phyloP scores from a whole-genome alignment of 2,797 vertebrate genomes.

The Siniperca undulata region DNA sequence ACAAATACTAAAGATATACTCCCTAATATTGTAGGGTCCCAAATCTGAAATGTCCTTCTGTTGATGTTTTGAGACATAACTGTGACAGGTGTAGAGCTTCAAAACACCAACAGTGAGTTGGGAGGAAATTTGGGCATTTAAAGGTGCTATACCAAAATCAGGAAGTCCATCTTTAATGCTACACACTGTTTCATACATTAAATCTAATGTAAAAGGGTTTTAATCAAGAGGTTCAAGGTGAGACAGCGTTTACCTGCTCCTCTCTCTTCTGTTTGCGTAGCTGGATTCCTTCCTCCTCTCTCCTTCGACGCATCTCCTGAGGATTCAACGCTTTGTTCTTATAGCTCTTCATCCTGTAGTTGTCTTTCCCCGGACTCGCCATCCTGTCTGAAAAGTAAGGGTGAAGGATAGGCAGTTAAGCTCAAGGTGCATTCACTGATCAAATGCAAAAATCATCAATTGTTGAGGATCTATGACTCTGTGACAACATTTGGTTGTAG shows the following conservation, averaged over 20 bases:
- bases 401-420: not conserved
- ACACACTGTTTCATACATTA: not conserved
- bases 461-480: not conserved
- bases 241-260: constrained; percentile 86
- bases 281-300: constrained; percentile 95
- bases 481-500: not conserved
- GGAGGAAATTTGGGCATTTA: not conserved
- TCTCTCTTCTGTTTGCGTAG: constrained; percentile 95
- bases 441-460: not conserved
- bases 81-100: not conserved
- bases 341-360: constrained; percentile 94
- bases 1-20: not conserved
- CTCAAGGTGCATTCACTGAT: not conserved
- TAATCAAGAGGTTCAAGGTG: no score
- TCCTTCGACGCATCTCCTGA: constrained; percentile 94
- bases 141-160: not conserved
- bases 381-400: constrained; percentile 81
- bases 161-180: not conserved
- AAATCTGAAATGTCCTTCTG: not conserved
- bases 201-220: not conserved
- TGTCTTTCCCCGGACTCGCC: constrained; percentile 92
- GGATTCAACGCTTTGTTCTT: constrained; percentile 96
- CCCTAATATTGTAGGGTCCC: no score
- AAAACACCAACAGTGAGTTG: not conserved
- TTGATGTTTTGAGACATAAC: not conserved